phyloP scores from a whole-genome alignment of 2,888 invertebrate species.

The Lacanobia wlatinum region DNA sequence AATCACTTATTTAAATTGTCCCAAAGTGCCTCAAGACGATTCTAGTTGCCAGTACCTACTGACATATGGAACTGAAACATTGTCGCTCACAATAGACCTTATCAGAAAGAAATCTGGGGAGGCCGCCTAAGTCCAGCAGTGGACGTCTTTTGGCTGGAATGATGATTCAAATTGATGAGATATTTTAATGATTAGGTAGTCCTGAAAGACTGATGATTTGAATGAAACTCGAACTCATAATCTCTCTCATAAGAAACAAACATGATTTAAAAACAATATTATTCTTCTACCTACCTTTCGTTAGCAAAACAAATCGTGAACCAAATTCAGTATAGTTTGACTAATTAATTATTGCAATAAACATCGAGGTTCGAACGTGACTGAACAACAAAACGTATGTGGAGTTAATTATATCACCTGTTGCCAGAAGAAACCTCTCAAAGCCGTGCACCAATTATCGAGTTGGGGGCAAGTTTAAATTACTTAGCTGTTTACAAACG shows the following conservation, averaged over 20 bases:
- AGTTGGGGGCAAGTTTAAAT: conserved; percentile 4
- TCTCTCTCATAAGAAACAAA: too few species aligned
- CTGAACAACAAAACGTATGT: conserved; percentile 14
- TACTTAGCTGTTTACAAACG: conserved; percentile 3
- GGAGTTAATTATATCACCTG: conserved; percentile 57
- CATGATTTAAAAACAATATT: not conserved
- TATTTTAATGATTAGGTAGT: too few species aligned
- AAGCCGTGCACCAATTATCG: conserved; percentile 52
- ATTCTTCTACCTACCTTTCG: not conserved
- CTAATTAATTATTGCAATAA: conserved; percentile 55
- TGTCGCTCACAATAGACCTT: too few species aligned
- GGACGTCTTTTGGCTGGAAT: too few species aligned
- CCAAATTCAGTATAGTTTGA: conserved; percentile 8
- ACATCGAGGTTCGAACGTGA: conserved; percentile 28
- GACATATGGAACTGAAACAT: too few species aligned
- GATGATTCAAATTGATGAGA: too few species aligned
- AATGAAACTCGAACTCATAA: not conserved
- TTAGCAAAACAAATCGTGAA: conserved; percentile 11
- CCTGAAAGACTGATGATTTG: not conserved
- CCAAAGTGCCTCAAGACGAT: too few species aligned
- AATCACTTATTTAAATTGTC: too few species aligned
- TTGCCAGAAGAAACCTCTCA: conserved; percentile 42
- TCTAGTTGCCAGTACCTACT: too few species aligned
- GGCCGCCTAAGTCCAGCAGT: too few species aligned
- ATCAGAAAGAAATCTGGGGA: too few species aligned